These are phyloP conservation scores for Crioceris asparagi DNA, from an alignment of 2,888 invertebrate species.

Conservation along the genomic window DNA sequence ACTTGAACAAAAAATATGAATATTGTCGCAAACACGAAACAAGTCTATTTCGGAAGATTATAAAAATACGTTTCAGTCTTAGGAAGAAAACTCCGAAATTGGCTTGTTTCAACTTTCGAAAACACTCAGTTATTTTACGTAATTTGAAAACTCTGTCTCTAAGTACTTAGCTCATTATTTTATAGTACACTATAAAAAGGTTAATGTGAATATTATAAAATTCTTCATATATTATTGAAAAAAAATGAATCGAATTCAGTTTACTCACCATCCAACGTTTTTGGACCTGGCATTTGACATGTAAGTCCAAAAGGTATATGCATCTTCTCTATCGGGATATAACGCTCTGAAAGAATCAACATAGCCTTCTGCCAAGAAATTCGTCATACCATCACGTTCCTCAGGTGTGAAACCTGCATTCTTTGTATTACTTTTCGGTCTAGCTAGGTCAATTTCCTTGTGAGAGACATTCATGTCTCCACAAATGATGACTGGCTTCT, in stretches of 20 bases:
- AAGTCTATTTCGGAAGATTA: no score
- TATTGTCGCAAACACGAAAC: no score
- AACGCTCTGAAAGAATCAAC: conserved; percentile 80
- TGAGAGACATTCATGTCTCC: conserved; percentile 99
- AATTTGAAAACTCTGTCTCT: background rate
- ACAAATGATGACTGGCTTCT: conserved; percentile 89
- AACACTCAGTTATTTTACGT: background rate
- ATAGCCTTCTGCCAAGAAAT: conserved; percentile 69
- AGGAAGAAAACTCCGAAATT: no score
- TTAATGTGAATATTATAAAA: no score
- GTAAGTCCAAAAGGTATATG: conserved; percentile 95
- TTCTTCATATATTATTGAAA: no score
- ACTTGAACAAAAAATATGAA: no score
- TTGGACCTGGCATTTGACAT: conserved; percentile 76
- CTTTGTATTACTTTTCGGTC: conserved; percentile 86
- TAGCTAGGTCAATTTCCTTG: conserved; percentile 85
- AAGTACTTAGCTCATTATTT: no score
- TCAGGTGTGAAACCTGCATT: conserved; percentile 94
- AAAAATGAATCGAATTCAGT: no score
- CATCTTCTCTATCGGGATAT: conserved; percentile 71
- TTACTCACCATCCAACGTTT: conserved; percentile 83
- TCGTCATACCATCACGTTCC: conserved; percentile 85
- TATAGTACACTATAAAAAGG: no score
- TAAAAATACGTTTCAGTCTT: no score
- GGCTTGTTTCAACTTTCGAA: background rate